phyloP scores from a whole-genome alignment of 1,140 invertebrate genomes.

The Yoshiicerus persimilis region DNA sequence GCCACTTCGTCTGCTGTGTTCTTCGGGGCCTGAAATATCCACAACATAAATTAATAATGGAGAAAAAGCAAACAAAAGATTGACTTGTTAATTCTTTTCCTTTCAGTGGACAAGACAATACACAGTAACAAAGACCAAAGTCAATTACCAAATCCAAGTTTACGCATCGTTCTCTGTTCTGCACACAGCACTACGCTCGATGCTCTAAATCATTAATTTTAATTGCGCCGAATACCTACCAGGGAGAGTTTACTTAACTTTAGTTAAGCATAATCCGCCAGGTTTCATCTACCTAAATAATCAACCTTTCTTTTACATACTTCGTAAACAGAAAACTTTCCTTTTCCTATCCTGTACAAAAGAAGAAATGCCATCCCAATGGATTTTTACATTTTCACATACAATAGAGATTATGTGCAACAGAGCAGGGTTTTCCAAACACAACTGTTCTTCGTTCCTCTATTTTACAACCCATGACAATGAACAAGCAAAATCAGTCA shows the following conservation, averaged over 20 bases:
- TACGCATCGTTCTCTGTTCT: not conserved
- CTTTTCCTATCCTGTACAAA: no score
- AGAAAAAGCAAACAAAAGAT: not conserved
- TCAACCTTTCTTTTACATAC: not conserved
- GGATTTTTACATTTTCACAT: not conserved
- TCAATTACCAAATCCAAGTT: not conserved
- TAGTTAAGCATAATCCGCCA: not conserved
- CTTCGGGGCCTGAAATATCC: conserved; percentile 72
- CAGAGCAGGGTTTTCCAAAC: not conserved
- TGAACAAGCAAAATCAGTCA: not conserved
- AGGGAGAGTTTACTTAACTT: not conserved
- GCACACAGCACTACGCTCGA: not conserved
- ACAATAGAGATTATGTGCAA: not conserved
- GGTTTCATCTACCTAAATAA: not conserved
- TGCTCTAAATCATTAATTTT: conserved; percentile 58
- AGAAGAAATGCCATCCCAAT: not conserved
- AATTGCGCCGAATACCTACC: not conserved
- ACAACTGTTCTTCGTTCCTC: not conserved
- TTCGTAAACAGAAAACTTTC: not conserved
- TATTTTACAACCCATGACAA: not conserved
- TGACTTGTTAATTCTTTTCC: not conserved
- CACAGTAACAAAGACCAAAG: not conserved
- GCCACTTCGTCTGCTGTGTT: conserved; percentile 87
- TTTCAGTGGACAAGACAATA: not conserved
- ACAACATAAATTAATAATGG: conserved; percentile 9